Percentiles rank a stretch among this genome's conserved stretches.
Evolutionary conservation across 2,888 invertebrate genomes (phyloP).

Genomic region (Galerucella calmariensis): DNA sequence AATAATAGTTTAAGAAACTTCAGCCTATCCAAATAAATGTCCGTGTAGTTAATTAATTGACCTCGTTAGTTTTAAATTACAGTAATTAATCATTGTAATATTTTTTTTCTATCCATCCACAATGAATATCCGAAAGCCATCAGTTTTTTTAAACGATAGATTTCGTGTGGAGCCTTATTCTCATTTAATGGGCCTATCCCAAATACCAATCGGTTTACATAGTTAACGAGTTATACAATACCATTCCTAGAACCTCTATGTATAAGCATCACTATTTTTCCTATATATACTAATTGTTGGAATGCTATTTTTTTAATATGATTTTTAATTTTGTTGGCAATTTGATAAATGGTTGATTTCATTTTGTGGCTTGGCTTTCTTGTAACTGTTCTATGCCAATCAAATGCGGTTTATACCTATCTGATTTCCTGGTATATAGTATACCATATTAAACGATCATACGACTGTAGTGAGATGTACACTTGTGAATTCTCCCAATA

Average conservation of each 20-base stretch:
- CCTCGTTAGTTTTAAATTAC: not conserved
- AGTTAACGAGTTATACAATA: not conserved
- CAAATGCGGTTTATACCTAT: no score
- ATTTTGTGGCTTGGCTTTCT: not conserved
- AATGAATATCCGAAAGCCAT: not conserved
- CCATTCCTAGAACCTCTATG: not conserved
- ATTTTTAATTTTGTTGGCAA: no score
- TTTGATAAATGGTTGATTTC: not conserved
- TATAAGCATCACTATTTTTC: not conserved
- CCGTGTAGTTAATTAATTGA: not conserved
- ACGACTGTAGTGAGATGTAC: no score
- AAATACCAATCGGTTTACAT: conserved; percentile 2
- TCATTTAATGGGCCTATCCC: conserved; percentile 1
- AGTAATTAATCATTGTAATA: not conserved
- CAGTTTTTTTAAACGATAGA: not conserved
- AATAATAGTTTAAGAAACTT: no score
- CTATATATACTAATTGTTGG: no score
- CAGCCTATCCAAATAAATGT: not conserved
- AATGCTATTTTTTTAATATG: no score
- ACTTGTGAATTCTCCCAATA: no score
- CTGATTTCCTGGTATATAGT: no score
- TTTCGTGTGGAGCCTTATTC: not conserved
- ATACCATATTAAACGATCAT: no score
- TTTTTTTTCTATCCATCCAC: not conserved
- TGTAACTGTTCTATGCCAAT: not conserved